phyloP scores from a whole-genome alignment of 2,888 invertebrate genomes.

The Chrysopilus asiliformis region DNA sequence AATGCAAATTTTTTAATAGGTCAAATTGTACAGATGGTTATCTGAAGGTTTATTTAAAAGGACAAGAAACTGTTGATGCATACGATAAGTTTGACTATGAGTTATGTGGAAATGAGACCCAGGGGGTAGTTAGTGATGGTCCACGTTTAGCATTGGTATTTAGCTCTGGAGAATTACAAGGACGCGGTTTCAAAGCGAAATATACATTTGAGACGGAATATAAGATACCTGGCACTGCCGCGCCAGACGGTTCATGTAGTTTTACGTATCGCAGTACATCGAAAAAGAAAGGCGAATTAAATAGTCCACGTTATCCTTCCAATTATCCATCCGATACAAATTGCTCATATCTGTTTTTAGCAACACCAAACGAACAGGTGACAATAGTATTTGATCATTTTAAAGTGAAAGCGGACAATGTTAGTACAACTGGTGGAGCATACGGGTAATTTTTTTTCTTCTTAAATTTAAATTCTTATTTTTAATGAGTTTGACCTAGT shows the following conservation, averaged over 20 bases:
- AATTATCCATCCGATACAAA: slow-evolving; percentile 92
- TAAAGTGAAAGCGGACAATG: slow-evolving; percentile 70
- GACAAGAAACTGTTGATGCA: slow-evolving; percentile 83
- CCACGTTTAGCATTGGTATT: slow-evolving; percentile 90
- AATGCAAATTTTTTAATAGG: too few relatives aligned
- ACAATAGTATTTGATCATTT: slow-evolving; percentile 85
- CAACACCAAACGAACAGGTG: slow-evolving; percentile 78
- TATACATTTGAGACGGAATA: slow-evolving; percentile 58
- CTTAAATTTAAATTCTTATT: slow-evolving; percentile 3
- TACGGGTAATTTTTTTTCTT: slow-evolving; percentile 45
- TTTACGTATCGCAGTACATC: slow-evolving; percentile 84
- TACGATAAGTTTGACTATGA: slow-evolving; percentile 90
- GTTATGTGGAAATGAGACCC: slow-evolving; percentile 79
- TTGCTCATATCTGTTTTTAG: slow-evolving; percentile 84
- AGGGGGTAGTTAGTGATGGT: slow-evolving; percentile 74
- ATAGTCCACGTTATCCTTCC: slow-evolving; percentile 91
- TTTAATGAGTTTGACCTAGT: background rate
- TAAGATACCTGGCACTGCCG: slow-evolving; percentile 85
- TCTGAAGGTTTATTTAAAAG: slow-evolving; percentile 78
- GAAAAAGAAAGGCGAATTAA: slow-evolving; percentile 80
- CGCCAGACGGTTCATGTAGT: slow-evolving; percentile 80
- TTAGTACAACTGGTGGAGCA: slow-evolving; percentile 60
- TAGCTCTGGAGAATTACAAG: slow-evolving; percentile 82
- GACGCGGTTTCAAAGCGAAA: slow-evolving; percentile 68
- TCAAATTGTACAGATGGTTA: slow-evolving; percentile 78